Evolutionary conservation across 2,797 vertebrate species (phyloP), one percentile per base, ranked within the genome.

Genomic region (Lagorchestes hirsutus): DNA sequence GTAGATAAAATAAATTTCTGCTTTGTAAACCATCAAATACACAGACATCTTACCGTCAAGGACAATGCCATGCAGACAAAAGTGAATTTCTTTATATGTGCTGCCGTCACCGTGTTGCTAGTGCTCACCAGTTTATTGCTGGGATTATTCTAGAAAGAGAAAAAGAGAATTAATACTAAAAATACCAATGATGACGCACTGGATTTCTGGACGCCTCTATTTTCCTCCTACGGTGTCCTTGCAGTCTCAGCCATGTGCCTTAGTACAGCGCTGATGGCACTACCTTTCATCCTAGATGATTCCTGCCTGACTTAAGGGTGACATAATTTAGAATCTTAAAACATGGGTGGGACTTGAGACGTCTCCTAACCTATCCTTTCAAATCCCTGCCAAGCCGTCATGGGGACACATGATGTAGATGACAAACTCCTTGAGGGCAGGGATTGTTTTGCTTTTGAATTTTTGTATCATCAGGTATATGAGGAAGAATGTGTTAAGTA

Each of bases 41-140:
- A 92, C 58, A 90, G 87, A 90, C 67, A 97, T 95, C 99, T 99
- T 99, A 99, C 99, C 99, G 99, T 99, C 98, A 99, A 98, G 0
- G 99, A 99, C n/a, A 99, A 95, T 0, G 99, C 99, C 99, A 99
- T 98, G 98, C 99, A 99, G 98, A 99, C 99, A 91, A 99, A 99
- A 29, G 99, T 99, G 98, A 99, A 99, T 99, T 99, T 99, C 98
- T 99, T 99, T 98, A 99, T 99, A 92, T 99, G 99, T 0, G 99
- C 98, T 0, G 99, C 99, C n/a, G 99, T 99, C 98, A 99, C 99
- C 0, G 99, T 98, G 97, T 96, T 99, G 97, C 98, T 98, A 0
- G 98, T 98, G 97, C 97, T 99, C 93, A 98, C 99, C 98, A 99
- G 22, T 98, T 99, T 99, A 99, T 99, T 99, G 99, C 99, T 99